Conservation (phyloP, 23 tunicate genomes). For the Trididemnum nubilum region DNA sequence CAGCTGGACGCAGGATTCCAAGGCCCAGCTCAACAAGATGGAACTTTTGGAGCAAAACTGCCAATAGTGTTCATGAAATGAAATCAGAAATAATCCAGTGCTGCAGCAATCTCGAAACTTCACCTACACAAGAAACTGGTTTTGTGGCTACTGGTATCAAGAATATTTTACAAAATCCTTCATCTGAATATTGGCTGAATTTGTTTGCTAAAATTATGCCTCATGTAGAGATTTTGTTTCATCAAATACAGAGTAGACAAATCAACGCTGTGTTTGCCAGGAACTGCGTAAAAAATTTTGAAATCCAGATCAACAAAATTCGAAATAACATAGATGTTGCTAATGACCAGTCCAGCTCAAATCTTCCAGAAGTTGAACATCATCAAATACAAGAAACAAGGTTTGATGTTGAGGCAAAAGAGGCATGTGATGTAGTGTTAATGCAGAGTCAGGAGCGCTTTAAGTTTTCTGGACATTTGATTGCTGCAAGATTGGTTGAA, state of each 20-base stretch:
- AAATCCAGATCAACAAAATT: neutral
- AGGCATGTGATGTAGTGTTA: constrained; percentile 16
- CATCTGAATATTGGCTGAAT: constrained; percentile 23
- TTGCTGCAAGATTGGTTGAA: constrained; percentile 8
- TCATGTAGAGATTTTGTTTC: constrained; percentile 29
- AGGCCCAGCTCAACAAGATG: constrained; percentile 31
- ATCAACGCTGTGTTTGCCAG: neutral
- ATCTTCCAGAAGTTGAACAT: neutral
- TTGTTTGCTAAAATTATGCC: constrained; percentile 37
- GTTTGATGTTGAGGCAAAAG: constrained; percentile 11
- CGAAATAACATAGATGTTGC: neutral
- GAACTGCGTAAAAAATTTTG: constrained; percentile 1
- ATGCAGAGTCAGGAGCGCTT: constrained; percentile 25
- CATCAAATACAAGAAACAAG: neutral
- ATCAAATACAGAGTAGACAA: constrained; percentile 19
- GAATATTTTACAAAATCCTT: constrained; percentile 3
- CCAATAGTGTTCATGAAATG: constrained; percentile 14
- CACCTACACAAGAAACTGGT: neutral
- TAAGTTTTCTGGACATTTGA: constrained; percentile 21
- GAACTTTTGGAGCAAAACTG: constrained; percentile 27
- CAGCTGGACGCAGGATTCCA: constrained; percentile 9
- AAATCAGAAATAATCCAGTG: constrained; percentile 4
- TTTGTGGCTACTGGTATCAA: constrained; percentile 15
- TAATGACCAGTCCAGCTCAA: neutral
- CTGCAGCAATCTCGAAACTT: neutral